Evolutionary conservation across 1,140 invertebrate species (phyloP).

Genomic region (Nomia melanderi): DNA sequence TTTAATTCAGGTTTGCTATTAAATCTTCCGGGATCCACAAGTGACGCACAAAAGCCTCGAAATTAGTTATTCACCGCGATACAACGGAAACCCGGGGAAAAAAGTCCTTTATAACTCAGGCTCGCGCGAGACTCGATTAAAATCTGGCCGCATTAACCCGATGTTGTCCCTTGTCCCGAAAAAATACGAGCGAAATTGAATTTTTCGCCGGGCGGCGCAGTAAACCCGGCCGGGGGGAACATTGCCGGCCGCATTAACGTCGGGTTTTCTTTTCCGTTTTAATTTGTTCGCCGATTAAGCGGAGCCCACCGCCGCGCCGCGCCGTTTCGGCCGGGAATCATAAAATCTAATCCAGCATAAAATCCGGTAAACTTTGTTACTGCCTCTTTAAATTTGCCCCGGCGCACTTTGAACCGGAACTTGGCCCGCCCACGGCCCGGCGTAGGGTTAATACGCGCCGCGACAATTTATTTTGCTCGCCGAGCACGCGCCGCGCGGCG

Average conservation of each 20-base stretch:
- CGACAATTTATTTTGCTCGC: conserved; percentile 58
- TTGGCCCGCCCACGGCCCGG: not conserved
- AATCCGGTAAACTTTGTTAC: conserved; percentile 53
- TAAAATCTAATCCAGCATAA: conserved; percentile 51
- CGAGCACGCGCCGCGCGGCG: not conserved
- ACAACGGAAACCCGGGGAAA: too few species aligned
- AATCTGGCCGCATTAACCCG: too few species aligned
- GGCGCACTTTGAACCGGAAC: not conserved
- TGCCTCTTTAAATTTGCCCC: conserved; percentile 50
- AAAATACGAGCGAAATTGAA: not conserved
- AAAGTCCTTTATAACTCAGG: too few species aligned
- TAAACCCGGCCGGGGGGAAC: not conserved
- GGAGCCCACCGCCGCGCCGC: not conserved
- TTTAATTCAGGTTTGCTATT: too few species aligned
- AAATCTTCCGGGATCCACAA: too few species aligned
- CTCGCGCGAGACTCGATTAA: too few species aligned
- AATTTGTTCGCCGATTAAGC: conserved; percentile 42
- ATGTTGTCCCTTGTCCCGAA: not conserved
- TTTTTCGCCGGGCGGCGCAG: not conserved
- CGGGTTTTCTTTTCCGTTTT: conserved; percentile 16
- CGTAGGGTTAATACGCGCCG: conserved; percentile 42
- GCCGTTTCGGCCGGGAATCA: conserved; percentile 10
- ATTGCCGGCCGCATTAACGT: not conserved
- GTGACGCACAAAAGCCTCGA: too few species aligned
- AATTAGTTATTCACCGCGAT: too few species aligned